Conservation (phyloP, 2,797 vertebrate genomes). For the Anguilla megastoma region DNA sequence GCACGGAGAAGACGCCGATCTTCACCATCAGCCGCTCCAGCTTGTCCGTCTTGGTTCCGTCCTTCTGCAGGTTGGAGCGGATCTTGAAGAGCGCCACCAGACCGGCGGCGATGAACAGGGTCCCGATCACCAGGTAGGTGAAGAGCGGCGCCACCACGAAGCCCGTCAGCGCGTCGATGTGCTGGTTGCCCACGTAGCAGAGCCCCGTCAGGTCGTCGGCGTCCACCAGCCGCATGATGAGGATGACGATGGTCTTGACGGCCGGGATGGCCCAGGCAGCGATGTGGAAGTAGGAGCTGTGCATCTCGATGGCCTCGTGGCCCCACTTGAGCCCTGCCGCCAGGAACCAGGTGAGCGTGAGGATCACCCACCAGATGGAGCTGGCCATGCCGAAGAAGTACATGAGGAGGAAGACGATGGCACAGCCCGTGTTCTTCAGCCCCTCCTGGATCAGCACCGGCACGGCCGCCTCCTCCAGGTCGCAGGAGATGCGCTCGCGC, state of each 20-base stretch:
- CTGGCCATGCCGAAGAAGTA: conserved; percentile 99
- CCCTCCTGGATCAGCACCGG: conserved; percentile 97
- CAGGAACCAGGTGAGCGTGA: conserved; percentile 97
- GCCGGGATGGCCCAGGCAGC: conserved; percentile 99
- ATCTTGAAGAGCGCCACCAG: conserved; percentile 98
- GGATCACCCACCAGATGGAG: conserved; percentile 99
- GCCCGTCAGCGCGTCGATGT: conserved; percentile 91
- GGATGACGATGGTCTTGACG: conserved; percentile 95
- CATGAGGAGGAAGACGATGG: conserved; percentile 97
- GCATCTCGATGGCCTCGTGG: conserved; percentile 98
- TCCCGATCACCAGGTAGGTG: conserved; percentile 93
- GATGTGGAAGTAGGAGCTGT: conserved; percentile 98
- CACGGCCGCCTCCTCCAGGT: conserved; percentile 90
- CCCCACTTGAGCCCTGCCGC: conserved; percentile 97
- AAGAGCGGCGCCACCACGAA: conserved; percentile 96
- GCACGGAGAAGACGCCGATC: conserved; percentile 95
- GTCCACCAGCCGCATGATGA: conserved; percentile 96
- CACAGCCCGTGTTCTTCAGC: conserved; percentile 98
- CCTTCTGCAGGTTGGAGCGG: conserved; percentile 97
- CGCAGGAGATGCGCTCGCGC: conserved; percentile 96
- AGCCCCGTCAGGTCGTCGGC: conserved; percentile 92
- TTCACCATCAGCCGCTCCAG: conserved; percentile 97
- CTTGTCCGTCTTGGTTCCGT: conserved; percentile 97
- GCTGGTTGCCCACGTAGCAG: conserved; percentile 95
- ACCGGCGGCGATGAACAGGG: conserved; percentile 93